Evolutionary conservation across 2,888 invertebrate species (phyloP), one percentile per base, ranked within the genome.

Genomic region (Cactoblastis cactorum): DNA sequence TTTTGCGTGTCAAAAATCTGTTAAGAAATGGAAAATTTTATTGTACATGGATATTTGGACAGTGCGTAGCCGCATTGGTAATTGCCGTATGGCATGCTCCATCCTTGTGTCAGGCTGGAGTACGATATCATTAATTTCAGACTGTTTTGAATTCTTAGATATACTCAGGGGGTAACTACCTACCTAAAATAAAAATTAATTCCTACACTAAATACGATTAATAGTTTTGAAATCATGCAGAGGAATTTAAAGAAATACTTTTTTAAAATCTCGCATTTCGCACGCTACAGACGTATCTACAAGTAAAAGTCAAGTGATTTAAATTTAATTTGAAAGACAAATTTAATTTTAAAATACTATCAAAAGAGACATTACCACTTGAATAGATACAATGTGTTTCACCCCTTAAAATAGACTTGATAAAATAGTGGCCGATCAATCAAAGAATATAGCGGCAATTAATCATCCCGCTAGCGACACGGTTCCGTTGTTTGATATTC

Each of bases 1-100:
- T 74, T 80, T 85, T 67, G 88, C 87, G 84, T 87, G 88, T 79
- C 79, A 71, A 70, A 79, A 77, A 79, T 77, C 78, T 71, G 78
- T 87, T 82, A 79, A 77, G 71, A 74, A 71, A 67, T 67, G 71
- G 71, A 76, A 80, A 80, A 77, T 74, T 80, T 81, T 71, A 65
- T 81, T 75, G 79, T 80, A 80, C 75, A 74, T 74, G 77, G 68
- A 76, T 74, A 77, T 82, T 80, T 71, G 71, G 69, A 17, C 17
- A 61, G 69, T 75, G 77, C 80, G 74, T 79, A n/a, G 78, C 80
- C 67, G 69, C 68, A 71, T 67, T 67, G 65, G 82, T 83, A 85
- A 87, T 86, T 84, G 84, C 72, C 46, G 63, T 62, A 58, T 57
- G 67, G 74, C 68, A 67, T 28, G 43, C 28, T 1, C 78, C 72